Conservation (phyloP, 2,113 vertebrate species). For the Albula goreensis region DNA sequence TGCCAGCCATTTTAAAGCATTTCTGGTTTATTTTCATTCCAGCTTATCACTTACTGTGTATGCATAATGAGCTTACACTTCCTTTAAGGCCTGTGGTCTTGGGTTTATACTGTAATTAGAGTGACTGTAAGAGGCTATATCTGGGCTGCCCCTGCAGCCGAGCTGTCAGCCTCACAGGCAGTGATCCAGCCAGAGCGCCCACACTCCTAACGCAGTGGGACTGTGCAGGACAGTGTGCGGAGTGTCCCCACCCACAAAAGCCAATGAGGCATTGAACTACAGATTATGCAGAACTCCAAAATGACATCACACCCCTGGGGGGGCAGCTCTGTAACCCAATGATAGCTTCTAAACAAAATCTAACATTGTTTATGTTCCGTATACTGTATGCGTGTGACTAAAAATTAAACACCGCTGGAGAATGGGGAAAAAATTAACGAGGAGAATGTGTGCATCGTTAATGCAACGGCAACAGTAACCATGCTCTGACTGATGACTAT, state of each 20-base stretch:
- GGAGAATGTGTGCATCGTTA: not conserved
- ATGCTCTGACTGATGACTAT: constrained; percentile 30
- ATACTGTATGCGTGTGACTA: too few relatives aligned
- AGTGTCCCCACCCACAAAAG: constrained; percentile 3
- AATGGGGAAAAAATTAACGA: too few relatives aligned
- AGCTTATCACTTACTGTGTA: too few relatives aligned
- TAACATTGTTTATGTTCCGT: not conserved
- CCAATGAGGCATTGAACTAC: not conserved
- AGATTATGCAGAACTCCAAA: not conserved
- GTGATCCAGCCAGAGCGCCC: constrained; percentile 23
- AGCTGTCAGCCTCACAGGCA: constrained; percentile 29
- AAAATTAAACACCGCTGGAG: too few relatives aligned
- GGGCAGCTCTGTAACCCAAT: not conserved
- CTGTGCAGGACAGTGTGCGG: constrained; percentile 19
- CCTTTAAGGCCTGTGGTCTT: constrained; percentile 20
- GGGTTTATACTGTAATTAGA: constrained; percentile 39
- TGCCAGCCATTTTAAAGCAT: too few relatives aligned
- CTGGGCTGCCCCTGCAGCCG: constrained; percentile 24
- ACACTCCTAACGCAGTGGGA: constrained; percentile 30
- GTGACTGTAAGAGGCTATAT: constrained; percentile 39
- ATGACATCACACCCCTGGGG: not conserved
- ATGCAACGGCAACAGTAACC: not conserved
- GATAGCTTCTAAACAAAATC: not conserved
- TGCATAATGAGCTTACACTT: not conserved
- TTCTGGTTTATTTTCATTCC: too few relatives aligned